Evolutionary conservation across 2,888 invertebrate genomes (phyloP).

Genomic region (Tiliacea aurago): DNA sequence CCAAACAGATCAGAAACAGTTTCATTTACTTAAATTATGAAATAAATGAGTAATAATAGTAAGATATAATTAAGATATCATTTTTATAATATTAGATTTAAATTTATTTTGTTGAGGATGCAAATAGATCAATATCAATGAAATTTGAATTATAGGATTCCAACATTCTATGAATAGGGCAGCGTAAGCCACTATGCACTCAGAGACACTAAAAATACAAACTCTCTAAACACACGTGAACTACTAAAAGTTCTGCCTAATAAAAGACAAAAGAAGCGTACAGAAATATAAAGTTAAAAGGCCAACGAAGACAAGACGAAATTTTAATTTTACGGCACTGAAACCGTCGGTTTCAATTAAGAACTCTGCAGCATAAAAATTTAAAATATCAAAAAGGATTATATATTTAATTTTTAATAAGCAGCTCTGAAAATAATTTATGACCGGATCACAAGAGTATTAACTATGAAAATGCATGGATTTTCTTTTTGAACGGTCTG

Average conservation of each 20-base stretch:
- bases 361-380: conserved; percentile 36
- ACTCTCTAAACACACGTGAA: not conserved
- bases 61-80: no score
- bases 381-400: conserved; percentile 57
- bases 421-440: conserved; percentile 57
- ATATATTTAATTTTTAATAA: conserved; percentile 51
- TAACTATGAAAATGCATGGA: conserved; percentile 49
- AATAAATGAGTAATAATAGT: no score
- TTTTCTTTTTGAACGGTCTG: conserved; percentile 43
- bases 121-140: no score
- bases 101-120: no score
- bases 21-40: no score
- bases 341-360: conserved; percentile 60
- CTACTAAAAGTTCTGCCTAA: conserved; percentile 22
- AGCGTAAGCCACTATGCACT: no score
- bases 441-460: conserved; percentile 53
- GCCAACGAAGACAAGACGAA: conserved; percentile 6
- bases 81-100: no score
- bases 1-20: no score
- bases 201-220: not conserved
- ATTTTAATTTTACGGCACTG: conserved; percentile 48
- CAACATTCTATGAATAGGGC: no score
- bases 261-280: conserved; percentile 18
- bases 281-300: conserved; percentile 27
- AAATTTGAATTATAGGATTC: no score